Evolutionary conservation across 2,113 vertebrate species (phyloP), one percentile per base, ranked within the genome.

Genomic region (Tyto alba): DNA sequence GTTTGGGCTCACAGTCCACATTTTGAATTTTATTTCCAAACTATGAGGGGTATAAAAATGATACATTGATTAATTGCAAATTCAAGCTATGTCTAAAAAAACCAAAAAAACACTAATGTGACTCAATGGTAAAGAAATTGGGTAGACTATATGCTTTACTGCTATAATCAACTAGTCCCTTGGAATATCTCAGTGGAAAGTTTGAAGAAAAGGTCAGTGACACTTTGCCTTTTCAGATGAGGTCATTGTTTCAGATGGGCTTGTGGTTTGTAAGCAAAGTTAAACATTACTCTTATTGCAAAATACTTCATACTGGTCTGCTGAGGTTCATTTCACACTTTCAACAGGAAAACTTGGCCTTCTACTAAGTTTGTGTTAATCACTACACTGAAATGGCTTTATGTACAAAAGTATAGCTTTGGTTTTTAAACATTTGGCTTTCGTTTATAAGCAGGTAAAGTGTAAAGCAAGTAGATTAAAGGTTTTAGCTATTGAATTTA

Each of bases 161-260:
- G 4, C 30, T 64, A 18, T n/a, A 56, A 74, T 16, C 11, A 66
- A 15, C 11, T 29, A 73, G 38, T 13, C 11, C 16, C 34, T 55
- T 95, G 89, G 86, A 76, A 67, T 73, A 30, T 67, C 64, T 85
- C 40, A 26, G 59, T 66, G 83, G 94, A 95, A 96, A 86, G 38
- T 84, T 57, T 89, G 76, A 62, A 50, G 43, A 80, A 40, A 34
- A 82, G 30, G 87, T 38, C 68, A 78, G 29, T 71, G 77, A 82
- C 30, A 34, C 41, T 72, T 74, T 36, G 16, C 57, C 36, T 48
- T 94, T 68, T 94, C 38, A 64, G 23, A 87, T 95, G 80, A 92
- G 43, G 47, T 95, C 76, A 71, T n/a, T 86, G 23, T 78, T 95
- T 69, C 67, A 82, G 76, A 69, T 76, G 77, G 66, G 13, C 40